Percentiles rank a stretch among this genome's conserved stretches.
Conservation (phyloP, 2,797 vertebrate species). For the Ptychadena robeensis region DNA sequence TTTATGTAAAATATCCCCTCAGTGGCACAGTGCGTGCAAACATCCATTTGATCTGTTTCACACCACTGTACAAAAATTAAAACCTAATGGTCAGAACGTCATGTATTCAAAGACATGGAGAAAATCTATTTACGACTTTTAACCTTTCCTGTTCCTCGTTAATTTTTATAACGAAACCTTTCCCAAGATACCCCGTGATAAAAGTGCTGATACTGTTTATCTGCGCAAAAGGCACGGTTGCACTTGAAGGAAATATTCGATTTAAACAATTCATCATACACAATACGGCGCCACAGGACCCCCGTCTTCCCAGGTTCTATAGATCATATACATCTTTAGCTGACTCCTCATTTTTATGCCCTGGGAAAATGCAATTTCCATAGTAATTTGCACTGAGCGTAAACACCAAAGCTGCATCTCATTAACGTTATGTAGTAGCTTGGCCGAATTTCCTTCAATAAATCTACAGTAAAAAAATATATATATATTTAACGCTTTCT, state of each 20-base stretch:
- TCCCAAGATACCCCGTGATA: conserved; percentile 25
- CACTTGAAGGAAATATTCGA: conserved; percentile 37
- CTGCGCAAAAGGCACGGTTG: conserved; percentile 5
- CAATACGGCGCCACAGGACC: not conserved
- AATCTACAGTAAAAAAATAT: conserved; percentile 33
- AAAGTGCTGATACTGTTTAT: conserved; percentile 51
- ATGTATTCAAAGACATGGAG: not conserved
- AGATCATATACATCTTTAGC: conserved; percentile 55
- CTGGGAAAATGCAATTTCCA: conserved; percentile 63
- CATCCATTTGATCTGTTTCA: conserved; percentile 10
- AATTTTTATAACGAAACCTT: conserved; percentile 41
- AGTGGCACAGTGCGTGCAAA: conserved; percentile 11
- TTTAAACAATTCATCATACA: conserved; percentile 47
- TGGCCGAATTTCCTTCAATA: conserved; percentile 17
- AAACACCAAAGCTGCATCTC: conserved; percentile 57
- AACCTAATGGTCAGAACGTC: conserved; percentile 5
- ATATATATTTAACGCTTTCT: conserved; percentile 27
- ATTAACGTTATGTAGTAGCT: conserved; percentile 22
- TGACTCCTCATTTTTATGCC: conserved; percentile 53
- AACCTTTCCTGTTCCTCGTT: conserved; percentile 31
- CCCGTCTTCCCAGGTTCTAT: not conserved
- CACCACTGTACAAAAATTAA: not conserved
- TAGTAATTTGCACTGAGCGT: conserved; percentile 61
- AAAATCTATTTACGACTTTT: conserved; percentile 4
- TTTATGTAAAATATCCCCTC: conserved; percentile 47